Percentiles rank a stretch among this genome's conserved stretches.
phyloP scores from a whole-genome alignment of 2,797 vertebrate species.

The Garrulus glandarius region DNA sequence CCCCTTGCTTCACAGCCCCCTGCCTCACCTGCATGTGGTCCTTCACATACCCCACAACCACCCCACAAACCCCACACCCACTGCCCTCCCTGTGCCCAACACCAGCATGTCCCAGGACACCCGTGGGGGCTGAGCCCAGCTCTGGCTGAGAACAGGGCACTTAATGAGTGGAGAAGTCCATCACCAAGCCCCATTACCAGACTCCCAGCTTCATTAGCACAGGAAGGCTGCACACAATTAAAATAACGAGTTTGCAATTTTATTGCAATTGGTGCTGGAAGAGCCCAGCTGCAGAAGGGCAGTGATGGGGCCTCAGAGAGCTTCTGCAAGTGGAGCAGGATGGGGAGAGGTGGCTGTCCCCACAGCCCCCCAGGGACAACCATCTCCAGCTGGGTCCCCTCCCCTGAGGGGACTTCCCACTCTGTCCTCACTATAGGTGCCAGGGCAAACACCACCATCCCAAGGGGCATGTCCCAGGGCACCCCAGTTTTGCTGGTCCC shows the following conservation, averaged over 20 bases:
- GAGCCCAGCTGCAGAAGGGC: neutral
- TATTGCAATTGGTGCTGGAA: slow-evolving; percentile 29
- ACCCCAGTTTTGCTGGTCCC: neutral
- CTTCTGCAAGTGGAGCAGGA: neutral
- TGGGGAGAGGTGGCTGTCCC: neutral
- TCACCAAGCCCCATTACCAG: slow-evolving; percentile 62
- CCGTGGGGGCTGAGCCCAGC: neutral
- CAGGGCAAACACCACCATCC: neutral
- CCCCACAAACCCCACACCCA: neutral
- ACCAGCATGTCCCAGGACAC: neutral
- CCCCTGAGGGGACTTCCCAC: neutral
- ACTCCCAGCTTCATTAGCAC: slow-evolving; percentile 69
- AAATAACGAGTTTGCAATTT: slow-evolving; percentile 67
- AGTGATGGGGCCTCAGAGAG: neutral
- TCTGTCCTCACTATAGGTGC: neutral
- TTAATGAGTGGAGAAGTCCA: slow-evolving; percentile 55
- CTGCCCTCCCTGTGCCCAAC: neutral
- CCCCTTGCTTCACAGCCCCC: neutral
- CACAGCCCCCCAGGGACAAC: neutral
- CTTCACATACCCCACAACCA: neutral
- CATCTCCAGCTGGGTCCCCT: neutral
- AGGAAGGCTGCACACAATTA: slow-evolving; percentile 65
- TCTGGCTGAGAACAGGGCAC: neutral
- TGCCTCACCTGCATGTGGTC: neutral
- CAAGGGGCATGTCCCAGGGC: fast-evolving